Percentiles rank a stretch among this genome's conserved stretches.
These are phyloP conservation scores for Drosophila mulleri DNA, from an alignment of 2,888 invertebrate genomes.

Conservation along the genomic window DNA sequence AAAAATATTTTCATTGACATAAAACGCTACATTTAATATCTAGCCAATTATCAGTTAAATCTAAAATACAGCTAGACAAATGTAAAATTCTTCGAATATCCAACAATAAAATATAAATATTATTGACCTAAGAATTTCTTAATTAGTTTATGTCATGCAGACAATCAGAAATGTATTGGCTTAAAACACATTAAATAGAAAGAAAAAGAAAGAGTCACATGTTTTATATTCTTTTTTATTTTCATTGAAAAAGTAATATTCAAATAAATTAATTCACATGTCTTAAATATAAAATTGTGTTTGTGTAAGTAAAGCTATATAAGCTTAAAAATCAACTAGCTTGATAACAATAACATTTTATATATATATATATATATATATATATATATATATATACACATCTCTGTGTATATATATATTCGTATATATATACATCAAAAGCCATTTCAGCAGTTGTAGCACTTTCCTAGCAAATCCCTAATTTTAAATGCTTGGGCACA, in stretches of 20 bases:
- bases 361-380: constrained; percentile 10
- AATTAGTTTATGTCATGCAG: too few relatives aligned
- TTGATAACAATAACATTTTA: constrained; percentile 18
- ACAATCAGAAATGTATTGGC: too few relatives aligned
- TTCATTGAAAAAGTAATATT: constrained; percentile 38
- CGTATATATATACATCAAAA: constrained; percentile 27
- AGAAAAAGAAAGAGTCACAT: background rate
- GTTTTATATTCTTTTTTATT: constrained; percentile 23
- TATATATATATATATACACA: constrained; percentile 24
- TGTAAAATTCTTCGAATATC: background rate
- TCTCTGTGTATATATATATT: constrained; percentile 1
- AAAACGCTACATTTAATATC: background rate
- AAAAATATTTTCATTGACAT: background rate
- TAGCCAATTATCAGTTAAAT: too few relatives aligned
- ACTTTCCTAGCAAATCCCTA: constrained; percentile 7
- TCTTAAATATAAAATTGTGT: constrained; percentile 27
- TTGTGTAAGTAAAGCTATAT: constrained; percentile 11
- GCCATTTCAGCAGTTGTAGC: background rate
- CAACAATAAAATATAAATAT: too few relatives aligned
- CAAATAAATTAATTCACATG: constrained; percentile 53
- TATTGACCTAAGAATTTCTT: too few relatives aligned
- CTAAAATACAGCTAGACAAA: too few relatives aligned
- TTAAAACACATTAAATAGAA: background rate
- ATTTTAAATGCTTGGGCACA: constrained; percentile 8
- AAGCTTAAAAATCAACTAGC: constrained; percentile 16